phyloP scores from a whole-genome alignment of 2,888 invertebrate species.

The Cheilosia soror region DNA sequence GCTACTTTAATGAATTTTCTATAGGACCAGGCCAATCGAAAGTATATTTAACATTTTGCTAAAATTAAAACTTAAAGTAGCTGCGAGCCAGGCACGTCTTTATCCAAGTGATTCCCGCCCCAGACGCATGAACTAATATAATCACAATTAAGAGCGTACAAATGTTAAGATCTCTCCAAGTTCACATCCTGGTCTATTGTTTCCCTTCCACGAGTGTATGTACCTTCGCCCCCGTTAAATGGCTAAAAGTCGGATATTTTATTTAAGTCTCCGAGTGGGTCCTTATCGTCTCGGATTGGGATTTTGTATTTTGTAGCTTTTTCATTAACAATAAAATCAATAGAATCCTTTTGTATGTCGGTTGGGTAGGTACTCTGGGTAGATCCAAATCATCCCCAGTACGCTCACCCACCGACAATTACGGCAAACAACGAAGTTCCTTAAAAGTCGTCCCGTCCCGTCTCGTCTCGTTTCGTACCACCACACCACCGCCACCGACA shows the following conservation, averaged over 20 bases:
- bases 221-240: slow-evolving; percentile 10
- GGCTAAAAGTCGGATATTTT: slow-evolving; percentile 66
- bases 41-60: too few relatives aligned
- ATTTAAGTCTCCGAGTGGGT: slow-evolving; percentile 66
- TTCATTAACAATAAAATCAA: slow-evolving; percentile 76
- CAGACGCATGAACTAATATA: slow-evolving; percentile 49
- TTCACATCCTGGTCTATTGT: slow-evolving; percentile 42
- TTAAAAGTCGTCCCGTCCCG: slow-evolving; percentile 63
- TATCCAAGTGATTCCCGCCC: slow-evolving; percentile 10
- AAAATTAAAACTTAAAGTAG: neutral
- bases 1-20: slow-evolving; percentile 67
- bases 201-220: slow-evolving; percentile 18
- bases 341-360: slow-evolving; percentile 73
- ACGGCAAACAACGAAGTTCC: slow-evolving; percentile 70
- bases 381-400: slow-evolving; percentile 51
- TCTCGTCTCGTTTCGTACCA: slow-evolving; percentile 23
- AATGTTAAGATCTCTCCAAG: slow-evolving; percentile 32
- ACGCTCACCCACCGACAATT: slow-evolving; percentile 60
- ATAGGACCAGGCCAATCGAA: slow-evolving; percentile 45
- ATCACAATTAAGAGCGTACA: slow-evolving; percentile 49
- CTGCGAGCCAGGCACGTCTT: slow-evolving; percentile 23
- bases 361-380: slow-evolving; percentile 6
- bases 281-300: slow-evolving; percentile 67
- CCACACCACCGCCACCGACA: slow-evolving; percentile 63
- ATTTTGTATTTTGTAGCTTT: slow-evolving; percentile 75